These are phyloP conservation scores for Apaloderma vittatum DNA, from an alignment of 2,113 vertebrate genomes.

Conservation along the genomic window DNA sequence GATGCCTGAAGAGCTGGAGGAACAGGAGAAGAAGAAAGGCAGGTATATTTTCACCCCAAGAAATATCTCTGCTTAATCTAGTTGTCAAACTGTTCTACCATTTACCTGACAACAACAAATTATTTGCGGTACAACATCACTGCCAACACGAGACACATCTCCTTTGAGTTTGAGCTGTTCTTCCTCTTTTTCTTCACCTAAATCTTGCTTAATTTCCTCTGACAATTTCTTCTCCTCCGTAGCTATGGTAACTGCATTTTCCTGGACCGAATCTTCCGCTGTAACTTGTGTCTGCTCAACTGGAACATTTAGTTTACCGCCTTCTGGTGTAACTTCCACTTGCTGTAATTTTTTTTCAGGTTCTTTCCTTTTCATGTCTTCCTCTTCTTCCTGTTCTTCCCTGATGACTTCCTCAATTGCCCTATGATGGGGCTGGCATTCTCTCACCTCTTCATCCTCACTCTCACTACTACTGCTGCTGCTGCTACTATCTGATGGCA, in stretches of 20 bases:
- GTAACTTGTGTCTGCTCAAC: conserved; percentile 47
- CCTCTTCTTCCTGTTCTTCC: conserved; percentile 88
- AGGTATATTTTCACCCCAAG: conserved; percentile 69
- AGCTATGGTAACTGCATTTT: conserved; percentile 62
- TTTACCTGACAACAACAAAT: conserved; percentile 99
- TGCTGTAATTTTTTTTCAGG: conserved; percentile 59
- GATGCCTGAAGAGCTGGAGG: conserved; percentile 57
- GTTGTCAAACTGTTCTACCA: conserved; percentile 77
- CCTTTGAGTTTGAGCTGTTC: conserved; percentile 90
- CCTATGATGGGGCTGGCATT: conserved; percentile 88
- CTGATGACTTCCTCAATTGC: conserved; percentile 81
- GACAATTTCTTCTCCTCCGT: conserved; percentile 68
- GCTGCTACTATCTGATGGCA: conserved; percentile 87
- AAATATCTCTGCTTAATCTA: conserved; percentile 48
- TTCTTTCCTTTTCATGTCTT: conserved; percentile 60
- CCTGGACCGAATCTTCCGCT: conserved; percentile 63
- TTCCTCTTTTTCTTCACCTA: conserved; percentile 69
- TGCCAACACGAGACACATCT: conserved; percentile 87
- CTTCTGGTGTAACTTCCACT: conserved; percentile 49
- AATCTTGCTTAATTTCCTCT: conserved; percentile 71
- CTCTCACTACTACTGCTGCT: conserved; percentile 90
- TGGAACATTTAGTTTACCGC: conserved; percentile 59
- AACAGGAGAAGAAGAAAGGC: conserved; percentile 79
- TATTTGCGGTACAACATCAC: conserved; percentile 91
- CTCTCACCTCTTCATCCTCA: conserved; percentile 90